Evolutionary conservation across 2,888 invertebrate genomes (phyloP).

Genomic region (Gymnoscelis rufifasciata): DNA sequence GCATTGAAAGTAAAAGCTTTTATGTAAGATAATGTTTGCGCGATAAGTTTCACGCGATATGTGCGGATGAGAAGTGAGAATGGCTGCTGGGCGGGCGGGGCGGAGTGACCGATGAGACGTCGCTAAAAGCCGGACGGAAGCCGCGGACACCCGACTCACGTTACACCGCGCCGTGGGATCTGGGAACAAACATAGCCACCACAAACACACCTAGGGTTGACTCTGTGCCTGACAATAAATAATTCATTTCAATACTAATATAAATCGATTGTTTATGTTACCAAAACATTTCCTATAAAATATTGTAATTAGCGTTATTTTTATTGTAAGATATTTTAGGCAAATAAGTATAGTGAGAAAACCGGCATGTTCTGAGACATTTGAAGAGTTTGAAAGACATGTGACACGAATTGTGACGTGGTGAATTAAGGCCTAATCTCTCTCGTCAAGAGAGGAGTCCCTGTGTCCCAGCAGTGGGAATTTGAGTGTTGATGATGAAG

Average conservation of each 20-base stretch:
- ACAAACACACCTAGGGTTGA: slow-evolving; percentile 47
- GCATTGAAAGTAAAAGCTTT: slow-evolving; percentile 33
- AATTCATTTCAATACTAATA: not conserved
- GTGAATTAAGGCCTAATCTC: too few relatives aligned
- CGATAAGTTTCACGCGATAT: slow-evolving; percentile 35
- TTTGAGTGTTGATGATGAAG: too few relatives aligned
- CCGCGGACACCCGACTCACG: slow-evolving; percentile 69
- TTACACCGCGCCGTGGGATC: slow-evolving; percentile 73
- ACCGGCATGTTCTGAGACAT: too few relatives aligned
- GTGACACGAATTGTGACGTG: too few relatives aligned
- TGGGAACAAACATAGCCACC: slow-evolving; percentile 50
- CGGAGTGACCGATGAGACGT: slow-evolving; percentile 65
- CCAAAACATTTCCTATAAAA: too few relatives aligned
- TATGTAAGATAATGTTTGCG: slow-evolving; percentile 29
- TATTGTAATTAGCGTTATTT: too few relatives aligned
- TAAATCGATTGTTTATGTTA: too few relatives aligned
- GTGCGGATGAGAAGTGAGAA: slow-evolving; percentile 41
- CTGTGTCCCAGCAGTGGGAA: too few relatives aligned
- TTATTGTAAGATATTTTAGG: too few relatives aligned
- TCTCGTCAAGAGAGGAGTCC: too few relatives aligned
- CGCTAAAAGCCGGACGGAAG: slow-evolving; percentile 79
- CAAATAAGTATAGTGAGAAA: too few relatives aligned
- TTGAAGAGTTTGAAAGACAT: too few relatives aligned
- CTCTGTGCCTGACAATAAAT: slow-evolving; percentile 1
- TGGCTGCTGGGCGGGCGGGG: slow-evolving; percentile 39